phyloP scores from a whole-genome alignment of 1,140 invertebrate genomes.

The Melipona quadrifasciata region DNA sequence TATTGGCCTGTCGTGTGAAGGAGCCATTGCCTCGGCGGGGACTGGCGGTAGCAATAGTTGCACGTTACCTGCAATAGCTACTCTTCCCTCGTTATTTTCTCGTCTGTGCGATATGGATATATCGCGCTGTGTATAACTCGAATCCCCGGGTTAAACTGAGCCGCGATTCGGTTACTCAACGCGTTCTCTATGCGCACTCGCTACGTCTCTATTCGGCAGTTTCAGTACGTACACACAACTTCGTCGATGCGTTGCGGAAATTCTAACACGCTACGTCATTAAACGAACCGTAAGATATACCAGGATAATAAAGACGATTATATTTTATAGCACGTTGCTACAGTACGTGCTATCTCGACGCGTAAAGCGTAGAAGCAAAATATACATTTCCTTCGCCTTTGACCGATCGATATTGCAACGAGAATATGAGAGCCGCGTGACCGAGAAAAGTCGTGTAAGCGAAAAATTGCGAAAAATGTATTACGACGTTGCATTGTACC shows the following conservation, averaged over 20 bases:
- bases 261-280: neutral
- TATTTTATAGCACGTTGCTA: neutral
- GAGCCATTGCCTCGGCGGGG: slow-evolving; percentile 74
- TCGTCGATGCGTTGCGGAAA: slow-evolving; percentile 64
- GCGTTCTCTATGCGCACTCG: neutral
- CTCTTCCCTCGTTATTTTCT: slow-evolving; percentile 74
- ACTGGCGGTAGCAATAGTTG: slow-evolving; percentile 60
- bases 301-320: too few relatives aligned
- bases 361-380: neutral
- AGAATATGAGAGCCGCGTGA: neutral
- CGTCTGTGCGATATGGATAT: slow-evolving; percentile 60
- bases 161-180: slow-evolving; percentile 9
- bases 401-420: neutral
- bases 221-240: too few relatives aligned
- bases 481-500: slow-evolving; percentile 52
- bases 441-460: neutral
- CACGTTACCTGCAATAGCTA: slow-evolving; percentile 45
- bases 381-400: neutral
- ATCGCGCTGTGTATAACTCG: slow-evolving; percentile 49
- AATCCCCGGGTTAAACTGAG: slow-evolving; percentile 30
- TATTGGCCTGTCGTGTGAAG: slow-evolving; percentile 80
- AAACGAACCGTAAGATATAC: neutral
- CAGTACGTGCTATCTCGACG: slow-evolving; percentile 2
- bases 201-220: slow-evolving; percentile 10
- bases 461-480: slow-evolving; percentile 46